Evolutionary conservation across 1,140 invertebrate genomes (phyloP).

Genomic region (Myzus persicae): DNA sequence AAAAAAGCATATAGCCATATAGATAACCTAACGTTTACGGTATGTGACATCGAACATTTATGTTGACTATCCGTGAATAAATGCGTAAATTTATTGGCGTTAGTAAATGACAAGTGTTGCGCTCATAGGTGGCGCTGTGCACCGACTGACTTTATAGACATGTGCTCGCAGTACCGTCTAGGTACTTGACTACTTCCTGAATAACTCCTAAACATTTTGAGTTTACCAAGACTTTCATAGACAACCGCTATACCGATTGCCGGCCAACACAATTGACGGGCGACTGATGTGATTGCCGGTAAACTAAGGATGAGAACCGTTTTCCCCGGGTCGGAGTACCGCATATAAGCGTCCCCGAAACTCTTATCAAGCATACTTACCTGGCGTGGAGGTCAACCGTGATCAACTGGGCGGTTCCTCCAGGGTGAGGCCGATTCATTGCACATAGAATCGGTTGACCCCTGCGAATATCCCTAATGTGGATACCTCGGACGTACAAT

Average conservation of each 20-base stretch:
- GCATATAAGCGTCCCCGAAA: neutral
- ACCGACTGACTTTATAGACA: neutral
- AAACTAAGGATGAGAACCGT: no score
- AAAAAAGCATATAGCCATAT: no score
- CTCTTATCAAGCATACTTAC: constrained; percentile 67
- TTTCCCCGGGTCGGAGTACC: no score
- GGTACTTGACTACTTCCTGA: neutral
- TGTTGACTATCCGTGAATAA: neutral
- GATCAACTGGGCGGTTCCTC: constrained; percentile 75
- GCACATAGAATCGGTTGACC: constrained; percentile 75
- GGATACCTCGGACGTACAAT: constrained; percentile 75
- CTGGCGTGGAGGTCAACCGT: constrained; percentile 73
- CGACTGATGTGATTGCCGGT: no score
- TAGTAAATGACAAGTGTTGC: neutral
- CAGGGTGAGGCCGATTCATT: constrained; percentile 74
- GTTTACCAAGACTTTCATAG: neutral
- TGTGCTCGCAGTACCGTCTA: neutral
- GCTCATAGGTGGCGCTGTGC: neutral
- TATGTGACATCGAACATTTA: neutral
- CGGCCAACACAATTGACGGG: neutral
- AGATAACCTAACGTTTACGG: no score
- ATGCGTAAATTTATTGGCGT: neutral
- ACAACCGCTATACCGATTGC: rapidly evolving
- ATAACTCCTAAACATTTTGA: neutral
- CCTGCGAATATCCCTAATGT: constrained; percentile 77